phyloP scores from a whole-genome alignment of 2,113 vertebrate genomes.

The Apaloderma vittatum region DNA sequence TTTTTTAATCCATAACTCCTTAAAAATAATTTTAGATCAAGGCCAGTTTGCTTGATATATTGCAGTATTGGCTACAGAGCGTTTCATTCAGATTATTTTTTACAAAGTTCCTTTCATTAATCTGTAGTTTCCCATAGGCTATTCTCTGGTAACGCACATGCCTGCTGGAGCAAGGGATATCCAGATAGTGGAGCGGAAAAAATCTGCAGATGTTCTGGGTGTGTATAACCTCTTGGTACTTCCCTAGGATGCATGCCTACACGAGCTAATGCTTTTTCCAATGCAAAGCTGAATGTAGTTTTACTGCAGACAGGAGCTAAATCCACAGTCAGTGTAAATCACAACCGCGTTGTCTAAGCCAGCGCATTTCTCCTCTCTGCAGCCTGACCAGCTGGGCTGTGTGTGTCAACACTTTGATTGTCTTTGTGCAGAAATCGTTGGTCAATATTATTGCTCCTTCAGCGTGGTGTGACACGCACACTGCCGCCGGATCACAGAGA shows the following conservation, averaged over 20 bases:
- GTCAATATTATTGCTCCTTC: background rate
- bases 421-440: background rate
- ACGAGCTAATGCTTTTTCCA: conserved; percentile 2
- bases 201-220: conserved; percentile 95
- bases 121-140: conserved; percentile 79
- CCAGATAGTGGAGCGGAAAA: conserved; percentile 96
- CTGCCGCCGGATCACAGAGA: background rate
- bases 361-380: background rate
- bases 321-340: background rate
- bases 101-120: background rate
- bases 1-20: background rate
- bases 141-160: conserved; percentile 95
- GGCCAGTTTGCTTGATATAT: background rate
- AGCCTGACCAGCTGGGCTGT: background rate
- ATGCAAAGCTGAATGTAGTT: background rate
- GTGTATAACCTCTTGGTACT: conserved; percentile 51
- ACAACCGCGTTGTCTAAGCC: background rate
- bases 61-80: background rate
- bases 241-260: background rate
- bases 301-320: conserved; percentile 21
- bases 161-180: conserved; percentile 95
- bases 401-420: background rate
- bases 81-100: background rate
- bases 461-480: rapidly evolving
- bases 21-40: background rate